Percentiles rank a stretch among this genome's conserved stretches.
phyloP scores from a whole-genome alignment of 2,797 vertebrate genomes.

The Eulemur coronatus region DNA sequence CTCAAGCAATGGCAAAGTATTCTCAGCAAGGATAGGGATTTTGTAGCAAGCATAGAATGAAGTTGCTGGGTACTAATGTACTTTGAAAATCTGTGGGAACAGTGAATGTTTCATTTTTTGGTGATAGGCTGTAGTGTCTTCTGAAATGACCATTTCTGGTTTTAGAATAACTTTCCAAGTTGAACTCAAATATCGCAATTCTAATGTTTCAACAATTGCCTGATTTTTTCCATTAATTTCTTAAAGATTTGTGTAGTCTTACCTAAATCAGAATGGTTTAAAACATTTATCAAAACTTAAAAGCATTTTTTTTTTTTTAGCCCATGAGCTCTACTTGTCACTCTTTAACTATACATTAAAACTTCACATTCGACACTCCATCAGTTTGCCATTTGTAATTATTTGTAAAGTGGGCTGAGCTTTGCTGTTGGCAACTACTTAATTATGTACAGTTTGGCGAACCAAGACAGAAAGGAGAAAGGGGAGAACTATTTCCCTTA shows the following conservation, averaged over 20 bases:
- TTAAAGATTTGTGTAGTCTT: not conserved
- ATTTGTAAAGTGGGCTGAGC: not conserved
- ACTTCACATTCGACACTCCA: not conserved
- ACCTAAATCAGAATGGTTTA: not conserved
- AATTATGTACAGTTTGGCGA: not conserved
- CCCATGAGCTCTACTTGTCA: not conserved
- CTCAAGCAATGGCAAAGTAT: not conserved
- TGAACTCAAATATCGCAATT: not conserved
- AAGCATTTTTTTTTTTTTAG: not conserved
- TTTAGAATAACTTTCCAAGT: not conserved
- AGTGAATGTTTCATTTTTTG: not conserved
- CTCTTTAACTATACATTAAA: not conserved
- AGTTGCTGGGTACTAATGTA: accelerated
- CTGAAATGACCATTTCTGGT: not conserved
- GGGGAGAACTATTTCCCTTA: not conserved
- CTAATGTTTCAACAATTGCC: not conserved
- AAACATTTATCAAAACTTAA: slow-evolving; percentile 4
- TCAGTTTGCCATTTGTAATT: not conserved
- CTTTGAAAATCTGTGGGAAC: not conserved
- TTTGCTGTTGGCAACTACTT: not conserved
- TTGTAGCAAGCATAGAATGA: not conserved
- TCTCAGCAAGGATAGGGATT: not conserved
- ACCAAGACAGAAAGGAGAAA: not conserved
- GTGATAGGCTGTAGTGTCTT: not conserved
- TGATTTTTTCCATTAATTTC: not conserved